Base-by-base conservation (phyloP, 2,888 invertebrate genomes). In the Caenorhabditis becei region DNA sequence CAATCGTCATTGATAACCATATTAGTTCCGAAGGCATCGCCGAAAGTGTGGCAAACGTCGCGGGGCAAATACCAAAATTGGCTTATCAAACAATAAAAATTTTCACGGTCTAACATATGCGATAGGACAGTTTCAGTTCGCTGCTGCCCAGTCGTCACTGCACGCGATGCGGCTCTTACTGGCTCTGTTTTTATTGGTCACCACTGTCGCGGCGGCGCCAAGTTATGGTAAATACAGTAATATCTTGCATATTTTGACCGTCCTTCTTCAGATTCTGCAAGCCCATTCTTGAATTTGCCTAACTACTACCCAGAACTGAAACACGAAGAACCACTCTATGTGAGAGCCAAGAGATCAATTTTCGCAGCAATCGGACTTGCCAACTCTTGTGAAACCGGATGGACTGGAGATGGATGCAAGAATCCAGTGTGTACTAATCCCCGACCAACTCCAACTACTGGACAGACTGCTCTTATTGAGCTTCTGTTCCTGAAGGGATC, bases 361-460 rank as follows among this genome's bases (percentile, higher is more conserved):
- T 69, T 77, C 37, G 82, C 78, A 32, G 83, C 81, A 11, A 44
- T 85, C 16, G 85, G 83, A 32, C 24, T 79, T 18, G n/a, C 71
- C 1, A 75, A 65, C 59, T 26, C 53, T 14, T 86, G 86, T 59
- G 83, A 82, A 58, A 20, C 54, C 41, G 86, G 84, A 58, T 86
- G 86, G 86, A 84, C 86, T 23, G 86, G 86, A 44, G 61, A 58
- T 14, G 77, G 53, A 65, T 86, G 86, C 59, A 81, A 84, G 56
- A 86, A 82, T 26, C 86, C 85, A 18, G 63, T 83, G 37, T 85
- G 85, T 77, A 56, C 23, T 32, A 71, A 72, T 26, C 58, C 62
- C 4, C 11, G 44, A 37, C 24, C 62, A n/a, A 32, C 69, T 23
- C 80, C 79, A 53, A 49, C 62, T n/a, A 18, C 72, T n/a, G 63